Evolutionary conservation across 2,797 vertebrate species (phyloP), one percentile per base, ranked within the genome.

Genomic region (Epinephelus awoara): DNA sequence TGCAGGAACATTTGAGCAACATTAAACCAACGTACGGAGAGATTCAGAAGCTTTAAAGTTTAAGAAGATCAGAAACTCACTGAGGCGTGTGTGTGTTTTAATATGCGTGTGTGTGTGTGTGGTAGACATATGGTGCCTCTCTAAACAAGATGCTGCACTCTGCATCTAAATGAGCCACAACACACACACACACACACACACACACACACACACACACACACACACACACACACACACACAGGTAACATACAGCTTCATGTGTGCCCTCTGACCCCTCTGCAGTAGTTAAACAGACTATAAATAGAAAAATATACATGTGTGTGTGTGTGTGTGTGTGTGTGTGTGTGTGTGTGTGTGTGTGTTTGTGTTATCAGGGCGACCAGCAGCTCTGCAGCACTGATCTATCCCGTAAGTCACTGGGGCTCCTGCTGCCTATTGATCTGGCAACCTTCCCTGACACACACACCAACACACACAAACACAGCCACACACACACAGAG

Each of bases 371-470:
- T 88, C 80, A 68, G 79, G 50, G 66, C 23, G 0, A 73, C 40
- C 90, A 91, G 86, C 86, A 85, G 87, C 57, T 79, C 74, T 73
- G 73, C 66, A 63, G 82, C 46, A 21, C 78, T 85, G 77, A 89
- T 89, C 86, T 85, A 82, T 89, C 87, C 78, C 79, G 85, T 84
- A 88, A 91, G 85, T 92, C 90, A 84, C 63, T 44, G 18, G 65
- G 69, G 88, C 84, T 82, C 77, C 85, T 90, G 86, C 76, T 84
- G 79, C 59, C 72, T 91, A 91, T 92, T 86, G 89, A 92, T 93
- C 85, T 91, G 86, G 86, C 88, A 91, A 51, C 17, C 78, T 75
- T 84, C 69, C 29, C 72, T 66, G 38, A 77, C 58, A 74, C 70
- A 63, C 79, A 78, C 72, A 69, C 59, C 68, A 40, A 38, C 54